These are phyloP conservation scores for Hippocampus kuda DNA, from an alignment of 2,797 vertebrate genomes.

Conservation along the genomic window DNA sequence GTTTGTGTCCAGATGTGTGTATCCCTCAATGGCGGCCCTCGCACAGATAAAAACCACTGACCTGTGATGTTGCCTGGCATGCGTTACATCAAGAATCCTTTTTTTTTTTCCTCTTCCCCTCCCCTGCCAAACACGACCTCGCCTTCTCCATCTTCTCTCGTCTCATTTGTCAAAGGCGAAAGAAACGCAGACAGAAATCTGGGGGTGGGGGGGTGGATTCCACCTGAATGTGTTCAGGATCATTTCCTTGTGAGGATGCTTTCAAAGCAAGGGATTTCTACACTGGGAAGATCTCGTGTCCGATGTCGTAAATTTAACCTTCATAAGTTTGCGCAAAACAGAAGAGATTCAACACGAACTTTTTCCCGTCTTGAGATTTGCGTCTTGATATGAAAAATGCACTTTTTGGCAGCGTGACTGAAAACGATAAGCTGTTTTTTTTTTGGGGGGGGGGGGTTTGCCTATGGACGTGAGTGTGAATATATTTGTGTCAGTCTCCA, in stretches of 20 bases:
- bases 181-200: slow-evolving; percentile 51
- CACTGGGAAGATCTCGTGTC: background rate
- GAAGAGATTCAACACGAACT: background rate
- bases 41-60: slow-evolving; percentile 64
- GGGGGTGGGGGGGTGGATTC: slow-evolving; percentile 32
- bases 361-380: background rate
- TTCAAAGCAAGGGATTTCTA: background rate
- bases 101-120: slow-evolving; percentile 23
- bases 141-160: slow-evolving; percentile 56
- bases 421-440: background rate
- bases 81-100: slow-evolving; percentile 56
- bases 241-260: slow-evolving; percentile 26
- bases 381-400: background rate
- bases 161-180: slow-evolving; percentile 66
- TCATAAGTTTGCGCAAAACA: background rate
- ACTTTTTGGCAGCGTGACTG: background rate
- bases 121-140: slow-evolving; percentile 44
- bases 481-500: background rate
- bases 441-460: too few species aligned
- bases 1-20: slow-evolving; percentile 67
- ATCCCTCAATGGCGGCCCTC: slow-evolving; percentile 59
- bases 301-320: background rate
- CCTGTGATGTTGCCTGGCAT: slow-evolving; percentile 60
- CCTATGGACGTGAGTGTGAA: background rate
- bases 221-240: slow-evolving; percentile 60